Conservation (phyloP, 2,797 vertebrate genomes). For the Fistularia tabacaria region DNA sequence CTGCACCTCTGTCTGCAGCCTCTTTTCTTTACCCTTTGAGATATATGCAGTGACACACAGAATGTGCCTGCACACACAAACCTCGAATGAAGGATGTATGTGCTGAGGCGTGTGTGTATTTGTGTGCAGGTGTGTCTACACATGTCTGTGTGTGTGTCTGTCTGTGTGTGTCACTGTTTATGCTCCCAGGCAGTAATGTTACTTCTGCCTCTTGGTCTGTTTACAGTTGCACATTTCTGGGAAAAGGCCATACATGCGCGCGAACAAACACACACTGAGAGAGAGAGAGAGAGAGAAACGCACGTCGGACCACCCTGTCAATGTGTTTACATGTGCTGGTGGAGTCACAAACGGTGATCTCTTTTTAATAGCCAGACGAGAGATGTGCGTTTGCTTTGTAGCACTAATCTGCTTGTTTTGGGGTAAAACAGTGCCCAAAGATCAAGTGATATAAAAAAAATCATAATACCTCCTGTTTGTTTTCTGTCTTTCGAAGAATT, state of each 20-base stretch:
- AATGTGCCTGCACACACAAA: slow-evolving; percentile 14
- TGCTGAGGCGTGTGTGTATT: too few relatives aligned
- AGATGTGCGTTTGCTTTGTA: slow-evolving; percentile 59
- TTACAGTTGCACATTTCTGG: slow-evolving; percentile 68
- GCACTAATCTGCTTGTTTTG: slow-evolving; percentile 54
- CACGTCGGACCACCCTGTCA: slow-evolving; percentile 68
- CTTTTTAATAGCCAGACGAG: slow-evolving; percentile 64
- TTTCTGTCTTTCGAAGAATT: slow-evolving; percentile 13
- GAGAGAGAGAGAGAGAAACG: slow-evolving; percentile 53
- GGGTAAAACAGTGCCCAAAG: slow-evolving; percentile 39
- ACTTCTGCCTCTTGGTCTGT: slow-evolving; percentile 63
- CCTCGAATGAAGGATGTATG: too few relatives aligned
- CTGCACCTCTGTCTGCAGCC: slow-evolving; percentile 37
- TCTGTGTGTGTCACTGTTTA: slow-evolving; percentile 57
- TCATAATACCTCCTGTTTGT: slow-evolving; percentile 46
- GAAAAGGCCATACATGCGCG: slow-evolving; percentile 39
- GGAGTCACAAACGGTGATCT: slow-evolving; percentile 71
- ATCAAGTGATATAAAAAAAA: slow-evolving; percentile 64
- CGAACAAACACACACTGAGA: not conserved
- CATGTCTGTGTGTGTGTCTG: not conserved
- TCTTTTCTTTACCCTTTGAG: slow-evolving; percentile 25
- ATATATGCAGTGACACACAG: slow-evolving; percentile 37
- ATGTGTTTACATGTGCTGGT: slow-evolving; percentile 67
- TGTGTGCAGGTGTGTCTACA: too few relatives aligned
- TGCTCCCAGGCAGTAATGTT: slow-evolving; percentile 56